Conservation (phyloP, 2,797 vertebrate species). For the Pitangus sulphuratus region DNA sequence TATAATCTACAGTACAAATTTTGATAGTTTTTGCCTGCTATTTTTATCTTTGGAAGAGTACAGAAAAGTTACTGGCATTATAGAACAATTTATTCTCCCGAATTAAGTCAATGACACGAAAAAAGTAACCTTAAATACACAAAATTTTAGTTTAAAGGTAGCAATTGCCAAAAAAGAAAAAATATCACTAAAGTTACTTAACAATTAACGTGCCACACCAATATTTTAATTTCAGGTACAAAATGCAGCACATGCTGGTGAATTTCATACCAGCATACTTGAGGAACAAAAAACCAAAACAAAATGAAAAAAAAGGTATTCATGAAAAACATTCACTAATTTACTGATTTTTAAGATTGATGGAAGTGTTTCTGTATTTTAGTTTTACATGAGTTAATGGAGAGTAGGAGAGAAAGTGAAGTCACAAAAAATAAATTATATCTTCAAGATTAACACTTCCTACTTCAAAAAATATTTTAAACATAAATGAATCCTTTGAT, state of each 20-base stretch:
- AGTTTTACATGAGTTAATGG: background rate
- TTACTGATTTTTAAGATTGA: background rate
- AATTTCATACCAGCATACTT: background rate
- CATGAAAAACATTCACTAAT: background rate
- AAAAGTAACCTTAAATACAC: fast-evolving
- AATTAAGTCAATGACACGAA: background rate
- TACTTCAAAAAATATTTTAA: slow-evolving; percentile 25
- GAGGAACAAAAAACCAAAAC: fast-evolving
- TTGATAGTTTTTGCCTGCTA: background rate
- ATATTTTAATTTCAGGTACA: background rate
- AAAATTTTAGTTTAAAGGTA: background rate
- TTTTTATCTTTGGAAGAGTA: background rate
- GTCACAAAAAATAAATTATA: background rate
- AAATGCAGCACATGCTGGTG: background rate
- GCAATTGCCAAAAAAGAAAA: background rate
- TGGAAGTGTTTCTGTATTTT: background rate
- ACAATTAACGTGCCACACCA: background rate
- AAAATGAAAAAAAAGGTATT: background rate
- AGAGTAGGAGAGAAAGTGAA: slow-evolving; percentile 20
- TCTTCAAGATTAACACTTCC: slow-evolving; percentile 12
- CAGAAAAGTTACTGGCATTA: background rate
- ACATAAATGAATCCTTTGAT: slow-evolving; percentile 16
- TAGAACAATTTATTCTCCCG: background rate
- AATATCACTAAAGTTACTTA: background rate
- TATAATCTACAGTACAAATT: background rate